Evolutionary conservation across 2,797 vertebrate species (phyloP), one percentile per base, ranked within the genome.

Genomic region (Enteromius trimaculatus): DNA sequence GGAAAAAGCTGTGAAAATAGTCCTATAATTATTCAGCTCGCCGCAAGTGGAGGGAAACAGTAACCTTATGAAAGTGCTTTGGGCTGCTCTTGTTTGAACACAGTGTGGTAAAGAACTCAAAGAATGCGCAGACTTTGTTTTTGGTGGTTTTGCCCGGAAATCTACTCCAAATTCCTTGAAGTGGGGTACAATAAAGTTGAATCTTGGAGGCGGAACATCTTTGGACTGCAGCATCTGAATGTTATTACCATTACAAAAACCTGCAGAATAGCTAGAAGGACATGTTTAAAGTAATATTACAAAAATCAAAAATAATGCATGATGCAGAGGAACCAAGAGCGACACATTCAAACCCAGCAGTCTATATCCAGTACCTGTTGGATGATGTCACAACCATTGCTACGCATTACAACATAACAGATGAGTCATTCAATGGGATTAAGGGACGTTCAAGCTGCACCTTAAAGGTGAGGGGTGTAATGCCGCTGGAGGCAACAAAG

Each of bases 351-450:
- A 88, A 66, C 66, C 19, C 66, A 79, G 74, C 29, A 71, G 29
- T 71, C 65, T 89, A 90, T 92, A 92, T 51, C 37, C 81, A 75
- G 84, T 51, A 47, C 70, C 81, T 84, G 6, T 17, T 75, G 86
- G 89, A 92, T 89, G 90, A 92, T 88, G 84, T 84, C 88, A 89
- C 68, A 83, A 77, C 86, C 70, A 85, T 92, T 93, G 86, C 92
- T 91, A 77, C 79, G 86, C 91, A 90, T 92, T 90, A 93, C 93
- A 94, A 92, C 93, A 93, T 58, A 76, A 76, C 49, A 68, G 91
- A 90, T 88, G 90, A 96, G 91, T 93, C 93, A 89, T 86, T 92
- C 84, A 78, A 78, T 88, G 88, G 89, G 90, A 87, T 88, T 89
- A 81, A 79, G 86, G 89, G 84, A 87, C 86, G 29, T 80, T 82